Conservation (phyloP, 2,113 vertebrate species). For the Serinus canaria region DNA sequence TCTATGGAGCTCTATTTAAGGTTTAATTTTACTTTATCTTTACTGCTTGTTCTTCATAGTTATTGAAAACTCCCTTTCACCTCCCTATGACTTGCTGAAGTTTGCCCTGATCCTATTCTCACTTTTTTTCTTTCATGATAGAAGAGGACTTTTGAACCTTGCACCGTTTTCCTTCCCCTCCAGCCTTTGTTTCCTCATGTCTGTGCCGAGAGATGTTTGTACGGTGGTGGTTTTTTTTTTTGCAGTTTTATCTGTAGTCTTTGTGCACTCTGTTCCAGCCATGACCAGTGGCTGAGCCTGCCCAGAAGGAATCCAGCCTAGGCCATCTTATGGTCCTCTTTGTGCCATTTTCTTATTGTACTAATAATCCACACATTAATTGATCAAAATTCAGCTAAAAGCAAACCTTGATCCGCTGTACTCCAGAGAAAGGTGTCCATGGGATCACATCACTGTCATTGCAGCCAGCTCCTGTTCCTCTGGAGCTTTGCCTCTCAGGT, state of each 20-base stretch:
- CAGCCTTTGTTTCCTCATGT: not conserved
- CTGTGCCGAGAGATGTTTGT: not conserved
- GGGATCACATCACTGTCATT: not conserved
- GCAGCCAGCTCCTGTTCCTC: not conserved
- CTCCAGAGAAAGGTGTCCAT: not conserved
- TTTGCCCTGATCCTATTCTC: not conserved
- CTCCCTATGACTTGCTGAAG: not conserved
- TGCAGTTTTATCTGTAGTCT: not conserved
- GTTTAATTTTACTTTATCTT: not conserved
- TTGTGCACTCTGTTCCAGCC: not conserved
- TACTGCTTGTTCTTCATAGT: not conserved
- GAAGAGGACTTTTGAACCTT: not conserved
- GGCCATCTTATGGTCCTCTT: not conserved
- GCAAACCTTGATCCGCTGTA: not conserved
- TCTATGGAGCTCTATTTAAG: not conserved
- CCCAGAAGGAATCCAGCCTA: not conserved
- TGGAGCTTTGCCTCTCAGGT: not conserved
- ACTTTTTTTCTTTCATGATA: not conserved
- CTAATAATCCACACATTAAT: not conserved
- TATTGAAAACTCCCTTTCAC: not conserved
- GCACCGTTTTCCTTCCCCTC: not conserved
- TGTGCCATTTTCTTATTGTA: not conserved
- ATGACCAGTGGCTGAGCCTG: not conserved
- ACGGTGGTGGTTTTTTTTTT: not conserved
- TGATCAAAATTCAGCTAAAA: not conserved